These are phyloP conservation scores for Antedon mediterranea DNA, from an alignment of 53 echinoderm and acorn worm species.

Conservation along the genomic window DNA sequence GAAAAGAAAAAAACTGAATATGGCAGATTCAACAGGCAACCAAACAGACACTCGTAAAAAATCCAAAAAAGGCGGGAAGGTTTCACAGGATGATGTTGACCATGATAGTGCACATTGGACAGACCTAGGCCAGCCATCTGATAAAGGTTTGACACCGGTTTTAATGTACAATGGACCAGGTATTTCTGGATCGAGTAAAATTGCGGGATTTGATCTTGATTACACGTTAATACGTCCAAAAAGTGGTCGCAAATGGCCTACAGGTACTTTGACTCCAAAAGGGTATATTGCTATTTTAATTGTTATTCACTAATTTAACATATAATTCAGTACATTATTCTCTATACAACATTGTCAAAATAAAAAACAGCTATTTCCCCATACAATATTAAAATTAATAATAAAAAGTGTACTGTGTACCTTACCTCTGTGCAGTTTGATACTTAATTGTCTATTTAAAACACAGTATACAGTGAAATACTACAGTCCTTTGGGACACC, in stretches of 20 bases:
- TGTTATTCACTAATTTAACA: too few relatives aligned
- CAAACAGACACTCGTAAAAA: not conserved
- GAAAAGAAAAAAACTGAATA: not conserved
- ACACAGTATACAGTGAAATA: too few relatives aligned
- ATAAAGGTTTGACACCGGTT: conserved; percentile 46
- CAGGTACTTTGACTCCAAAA: conserved; percentile 24
- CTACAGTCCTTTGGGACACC: too few relatives aligned
- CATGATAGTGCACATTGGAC: conserved; percentile 45
- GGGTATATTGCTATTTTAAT: too few relatives aligned
- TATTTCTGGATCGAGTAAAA: conserved; percentile 49
- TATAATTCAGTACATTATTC: too few relatives aligned
- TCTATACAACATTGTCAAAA: too few relatives aligned
- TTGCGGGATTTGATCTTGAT: conserved; percentile 77
- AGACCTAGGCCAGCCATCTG: conserved; percentile 17
- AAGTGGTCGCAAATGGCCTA: conserved; percentile 79
- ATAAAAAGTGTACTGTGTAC: too few relatives aligned
- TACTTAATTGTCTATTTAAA: too few relatives aligned
- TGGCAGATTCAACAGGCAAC: not conserved
- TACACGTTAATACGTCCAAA: conserved; percentile 64
- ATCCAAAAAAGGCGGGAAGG: not conserved
- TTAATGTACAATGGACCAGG: conserved; percentile 54
- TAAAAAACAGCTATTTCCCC: too few relatives aligned
- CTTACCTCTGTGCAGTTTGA: too few relatives aligned
- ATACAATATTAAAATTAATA: too few relatives aligned
- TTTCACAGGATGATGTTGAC: conserved; percentile 6